Conservation (phyloP, 2,113 vertebrate genomes). For the Parus major region DNA sequence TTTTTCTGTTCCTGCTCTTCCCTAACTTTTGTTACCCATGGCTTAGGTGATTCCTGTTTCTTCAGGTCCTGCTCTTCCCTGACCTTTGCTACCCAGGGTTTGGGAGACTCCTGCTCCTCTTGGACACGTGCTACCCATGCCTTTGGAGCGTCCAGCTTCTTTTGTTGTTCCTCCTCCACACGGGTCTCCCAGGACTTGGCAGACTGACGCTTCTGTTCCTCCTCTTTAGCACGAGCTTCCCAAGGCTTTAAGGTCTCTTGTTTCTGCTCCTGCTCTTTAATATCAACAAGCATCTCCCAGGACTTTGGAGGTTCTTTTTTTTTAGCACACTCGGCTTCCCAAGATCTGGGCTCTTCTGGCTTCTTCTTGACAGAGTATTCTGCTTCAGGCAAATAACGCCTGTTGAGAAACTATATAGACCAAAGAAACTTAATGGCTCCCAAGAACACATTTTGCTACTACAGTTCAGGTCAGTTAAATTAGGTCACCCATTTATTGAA, state of each 20-base stretch:
- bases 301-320: slow-evolving; percentile 83
- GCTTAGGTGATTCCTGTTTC: slow-evolving; percentile 46
- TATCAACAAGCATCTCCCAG: slow-evolving; percentile 81
- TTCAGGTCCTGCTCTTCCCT: slow-evolving; percentile 75
- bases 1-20: slow-evolving; percentile 75
- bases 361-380: slow-evolving; percentile 70
- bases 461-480: slow-evolving; percentile 50
- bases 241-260: slow-evolving; percentile 64
- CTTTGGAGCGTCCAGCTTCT: slow-evolving; percentile 79
- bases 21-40: slow-evolving; percentile 47
- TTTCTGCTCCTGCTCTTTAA: slow-evolving; percentile 63
- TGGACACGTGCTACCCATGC: slow-evolving; percentile 74
- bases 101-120: slow-evolving; percentile 44
- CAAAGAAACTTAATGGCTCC: slow-evolving; percentile 64
- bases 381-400: slow-evolving; percentile 77
- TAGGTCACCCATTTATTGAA: slow-evolving; percentile 4
- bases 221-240: slow-evolving; percentile 67
- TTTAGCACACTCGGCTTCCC: slow-evolving; percentile 78
- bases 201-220: slow-evolving; percentile 22
- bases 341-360: slow-evolving; percentile 63
- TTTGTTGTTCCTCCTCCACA: slow-evolving; percentile 58
- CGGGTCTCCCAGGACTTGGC: slow-evolving; percentile 69
- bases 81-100: slow-evolving; percentile 72
- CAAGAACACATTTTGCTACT: slow-evolving; percentile 46
- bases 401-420: slow-evolving; percentile 86